These are phyloP conservation scores for Urocynchramus pylzowi DNA, from an alignment of 2,113 vertebrate genomes.

Conservation along the genomic window DNA sequence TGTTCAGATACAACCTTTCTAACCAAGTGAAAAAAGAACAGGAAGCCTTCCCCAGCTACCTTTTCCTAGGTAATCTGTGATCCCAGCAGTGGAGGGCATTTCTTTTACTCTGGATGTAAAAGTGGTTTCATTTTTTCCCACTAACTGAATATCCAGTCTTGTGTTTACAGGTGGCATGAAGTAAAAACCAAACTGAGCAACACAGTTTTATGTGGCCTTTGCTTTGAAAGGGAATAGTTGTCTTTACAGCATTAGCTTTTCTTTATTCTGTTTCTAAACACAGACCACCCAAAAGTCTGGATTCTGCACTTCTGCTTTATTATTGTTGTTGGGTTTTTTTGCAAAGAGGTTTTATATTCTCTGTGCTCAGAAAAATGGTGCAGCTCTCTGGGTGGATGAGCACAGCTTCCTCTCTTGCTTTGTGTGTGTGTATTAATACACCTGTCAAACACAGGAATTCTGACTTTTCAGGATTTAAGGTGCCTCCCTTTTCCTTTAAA, in stretches of 20 bases:
- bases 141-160: conserved; percentile 67
- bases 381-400: neutral
- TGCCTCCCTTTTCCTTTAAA: neutral
- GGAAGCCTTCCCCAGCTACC: conserved; percentile 42
- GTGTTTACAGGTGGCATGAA: conserved; percentile 66
- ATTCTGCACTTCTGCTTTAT: conserved; percentile 14
- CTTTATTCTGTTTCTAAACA: neutral
- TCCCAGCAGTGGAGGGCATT: conserved; percentile 14
- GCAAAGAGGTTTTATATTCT: neutral
- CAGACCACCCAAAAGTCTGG: conserved; percentile 13
- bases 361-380: neutral
- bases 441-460: conserved; percentile 12
- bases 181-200: conserved; percentile 60
- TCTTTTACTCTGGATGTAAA: conserved; percentile 7
- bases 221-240: conserved; percentile 56
- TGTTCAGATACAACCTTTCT: neutral
- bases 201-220: conserved; percentile 62
- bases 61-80: neutral
- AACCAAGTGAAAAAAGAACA: neutral
- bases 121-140: conserved; percentile 34
- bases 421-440: neutral
- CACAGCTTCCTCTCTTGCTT: conserved; percentile 21
- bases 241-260: conserved; percentile 40
- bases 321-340: neutral
- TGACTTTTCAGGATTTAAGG: neutral